A percentile compares a stretch with the other conserved stretches of the same genome.
These are phyloP conservation scores for Octomys mimax DNA, from an alignment of 2,797 vertebrate species.

Conservation along the genomic window DNA sequence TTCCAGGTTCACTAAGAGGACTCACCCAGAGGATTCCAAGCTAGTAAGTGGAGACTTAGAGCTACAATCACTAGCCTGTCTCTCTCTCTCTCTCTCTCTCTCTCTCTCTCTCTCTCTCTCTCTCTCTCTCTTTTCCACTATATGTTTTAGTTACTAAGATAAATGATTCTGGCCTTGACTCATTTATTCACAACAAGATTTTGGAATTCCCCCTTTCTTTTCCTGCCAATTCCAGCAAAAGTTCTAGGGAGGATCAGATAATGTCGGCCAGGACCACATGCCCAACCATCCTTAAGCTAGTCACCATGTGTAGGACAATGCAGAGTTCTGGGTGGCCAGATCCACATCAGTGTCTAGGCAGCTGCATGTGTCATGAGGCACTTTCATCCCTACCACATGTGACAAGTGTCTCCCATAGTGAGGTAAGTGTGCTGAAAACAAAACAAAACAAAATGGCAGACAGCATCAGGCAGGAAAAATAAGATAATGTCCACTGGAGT, in stretches of 20 bases:
- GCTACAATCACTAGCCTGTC: neutral
- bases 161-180: constrained; percentile 5
- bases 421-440: neutral
- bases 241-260: neutral
- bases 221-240: neutral
- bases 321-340: neutral
- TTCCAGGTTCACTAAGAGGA: neutral
- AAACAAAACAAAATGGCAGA: neutral
- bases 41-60: neutral
- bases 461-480: neutral
- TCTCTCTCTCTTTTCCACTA: neutral
- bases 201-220: neutral
- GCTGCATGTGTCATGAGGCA: neutral
- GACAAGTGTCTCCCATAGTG: neutral
- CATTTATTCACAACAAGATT: neutral
- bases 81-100: neutral
- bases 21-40: neutral
- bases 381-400: neutral
- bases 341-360: neutral
- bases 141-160: neutral
- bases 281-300: neutral
- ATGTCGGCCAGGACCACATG: neutral
- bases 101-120: neutral
- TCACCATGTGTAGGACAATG: neutral
- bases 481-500: neutral